Conservation (phyloP, 2,797 vertebrate genomes). For the Brachymystax lenok region DNA sequence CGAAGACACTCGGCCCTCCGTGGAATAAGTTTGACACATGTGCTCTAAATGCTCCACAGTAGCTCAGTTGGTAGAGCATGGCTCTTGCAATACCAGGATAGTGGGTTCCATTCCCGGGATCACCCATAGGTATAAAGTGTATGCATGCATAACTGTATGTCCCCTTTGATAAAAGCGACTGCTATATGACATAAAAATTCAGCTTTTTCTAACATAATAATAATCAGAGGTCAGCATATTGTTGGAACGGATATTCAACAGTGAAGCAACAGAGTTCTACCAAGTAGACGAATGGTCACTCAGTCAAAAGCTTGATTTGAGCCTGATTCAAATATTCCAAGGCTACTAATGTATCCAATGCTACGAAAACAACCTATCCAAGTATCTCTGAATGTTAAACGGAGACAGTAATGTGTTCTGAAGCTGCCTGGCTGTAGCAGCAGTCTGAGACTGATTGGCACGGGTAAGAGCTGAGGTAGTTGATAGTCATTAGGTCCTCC, state of each 20-base stretch:
- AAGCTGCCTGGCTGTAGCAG: background rate
- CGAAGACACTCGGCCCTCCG: too few species aligned
- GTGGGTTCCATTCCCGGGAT: too few species aligned
- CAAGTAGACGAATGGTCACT: slow-evolving; percentile 1
- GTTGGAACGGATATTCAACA: too few species aligned
- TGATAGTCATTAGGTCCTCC: slow-evolving; percentile 54
- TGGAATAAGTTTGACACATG: too few species aligned
- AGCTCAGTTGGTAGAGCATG: too few species aligned
- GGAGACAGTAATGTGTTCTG: slow-evolving; percentile 23
- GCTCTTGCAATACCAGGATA: too few species aligned
- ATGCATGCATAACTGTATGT: too few species aligned
- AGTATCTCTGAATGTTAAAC: background rate
- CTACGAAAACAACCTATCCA: background rate
- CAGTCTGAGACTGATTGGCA: slow-evolving; percentile 3
- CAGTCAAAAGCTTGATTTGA: background rate
- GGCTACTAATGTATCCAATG: background rate
- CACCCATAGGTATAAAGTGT: too few species aligned
- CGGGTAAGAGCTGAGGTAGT: slow-evolving; percentile 20
- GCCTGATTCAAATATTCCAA: background rate
- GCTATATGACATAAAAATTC: too few species aligned
- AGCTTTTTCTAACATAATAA: background rate
- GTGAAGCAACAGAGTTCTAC: slow-evolving; percentile 29
- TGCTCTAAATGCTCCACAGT: background rate
- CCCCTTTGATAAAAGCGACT: background rate
- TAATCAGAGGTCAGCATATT: background rate